A percentile compares a stretch with the other conserved stretches of the same genome.
These are phyloP conservation scores for Neuroterus valhalla DNA, from an alignment of 1,140 invertebrate genomes.

Conservation along the genomic window DNA sequence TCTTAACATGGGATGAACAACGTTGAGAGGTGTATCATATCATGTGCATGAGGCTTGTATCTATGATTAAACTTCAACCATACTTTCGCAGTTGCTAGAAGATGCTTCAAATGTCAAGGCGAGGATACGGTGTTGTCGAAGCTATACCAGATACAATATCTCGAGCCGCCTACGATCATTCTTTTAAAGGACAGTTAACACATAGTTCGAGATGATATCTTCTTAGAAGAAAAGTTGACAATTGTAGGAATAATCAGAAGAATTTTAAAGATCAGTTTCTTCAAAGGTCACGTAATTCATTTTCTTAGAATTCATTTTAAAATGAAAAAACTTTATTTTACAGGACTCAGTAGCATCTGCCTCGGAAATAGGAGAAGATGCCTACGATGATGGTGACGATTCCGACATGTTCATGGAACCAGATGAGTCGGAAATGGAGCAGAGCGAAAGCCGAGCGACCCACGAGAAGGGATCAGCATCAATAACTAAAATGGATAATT, in stretches of 20 bases:
- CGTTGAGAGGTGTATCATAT: neutral
- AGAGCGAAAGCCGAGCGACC: conserved; percentile 35
- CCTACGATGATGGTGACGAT: conserved; percentile 68
- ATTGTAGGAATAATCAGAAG: no score
- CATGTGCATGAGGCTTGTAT: neutral
- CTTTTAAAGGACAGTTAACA: conserved; percentile 22
- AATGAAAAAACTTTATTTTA: conserved; percentile 36
- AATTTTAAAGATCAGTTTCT: no score
- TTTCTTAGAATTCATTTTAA: no score
- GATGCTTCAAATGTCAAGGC: conserved; percentile 65
- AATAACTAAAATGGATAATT: conserved; percentile 37
- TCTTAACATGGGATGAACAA: neutral
- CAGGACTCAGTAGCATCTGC: conserved; percentile 70
- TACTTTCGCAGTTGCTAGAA: conserved; percentile 52
- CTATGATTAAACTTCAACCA: neutral
- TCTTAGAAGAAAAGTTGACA: neutral
- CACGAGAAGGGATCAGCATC: conserved; percentile 24
- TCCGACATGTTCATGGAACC: conserved; percentile 74
- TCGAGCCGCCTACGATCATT: conserved; percentile 17
- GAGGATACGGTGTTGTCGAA: conserved; percentile 43
- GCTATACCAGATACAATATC: neutral
- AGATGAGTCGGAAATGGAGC: conserved; percentile 57
- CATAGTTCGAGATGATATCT: neutral
- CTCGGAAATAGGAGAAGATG: conserved; percentile 61
- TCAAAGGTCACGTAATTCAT: no score